Evolutionary conservation across 2,797 vertebrate species (phyloP).

Genomic region (Neosilurus mollespiculum): DNA sequence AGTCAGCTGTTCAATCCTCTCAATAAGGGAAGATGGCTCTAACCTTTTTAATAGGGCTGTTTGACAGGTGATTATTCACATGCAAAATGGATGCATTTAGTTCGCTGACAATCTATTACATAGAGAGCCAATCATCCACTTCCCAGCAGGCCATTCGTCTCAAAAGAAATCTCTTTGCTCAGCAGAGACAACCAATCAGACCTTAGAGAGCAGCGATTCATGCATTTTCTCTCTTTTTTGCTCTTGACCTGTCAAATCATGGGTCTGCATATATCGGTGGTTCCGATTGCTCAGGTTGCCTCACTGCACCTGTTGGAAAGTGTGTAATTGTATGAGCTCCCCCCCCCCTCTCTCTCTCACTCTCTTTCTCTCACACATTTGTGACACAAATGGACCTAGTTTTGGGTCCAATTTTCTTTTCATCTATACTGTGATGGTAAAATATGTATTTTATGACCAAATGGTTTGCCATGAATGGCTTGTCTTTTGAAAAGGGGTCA

Average conservation of each 20-base stretch:
- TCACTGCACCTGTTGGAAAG: conserved; percentile 30
- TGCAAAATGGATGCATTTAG: conserved; percentile 55
- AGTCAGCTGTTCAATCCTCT: conserved; percentile 24
- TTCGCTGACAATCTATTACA: conserved; percentile 48
- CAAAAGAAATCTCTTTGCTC: conserved; percentile 15
- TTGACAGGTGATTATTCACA: conserved; percentile 59
- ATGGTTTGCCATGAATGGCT: not conserved
- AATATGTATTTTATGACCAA: conserved; percentile 5
- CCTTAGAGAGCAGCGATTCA: not conserved
- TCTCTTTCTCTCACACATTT: not conserved
- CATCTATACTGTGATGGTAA: conserved; percentile 25
- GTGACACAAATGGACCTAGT: not conserved
- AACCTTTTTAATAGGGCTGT: conserved; percentile 53
- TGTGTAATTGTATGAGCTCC: conserved; percentile 24
- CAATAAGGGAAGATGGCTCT: conserved; percentile 51
- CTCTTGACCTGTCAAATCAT: conserved; percentile 11
- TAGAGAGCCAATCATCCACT: conserved; percentile 23
- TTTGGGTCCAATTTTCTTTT: conserved; percentile 18
- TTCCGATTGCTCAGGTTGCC: conserved; percentile 15
- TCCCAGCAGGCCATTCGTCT: conserved; percentile 24
- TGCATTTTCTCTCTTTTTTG: not conserved
- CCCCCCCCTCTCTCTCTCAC: not conserved
- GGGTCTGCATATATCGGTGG: conserved; percentile 13
- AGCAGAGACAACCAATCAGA: conserved; percentile 34
- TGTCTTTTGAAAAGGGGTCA: not conserved